Evolutionary conservation across 2,797 vertebrate genomes (phyloP).

Genomic region (Neomorphus geoffroyi): DNA sequence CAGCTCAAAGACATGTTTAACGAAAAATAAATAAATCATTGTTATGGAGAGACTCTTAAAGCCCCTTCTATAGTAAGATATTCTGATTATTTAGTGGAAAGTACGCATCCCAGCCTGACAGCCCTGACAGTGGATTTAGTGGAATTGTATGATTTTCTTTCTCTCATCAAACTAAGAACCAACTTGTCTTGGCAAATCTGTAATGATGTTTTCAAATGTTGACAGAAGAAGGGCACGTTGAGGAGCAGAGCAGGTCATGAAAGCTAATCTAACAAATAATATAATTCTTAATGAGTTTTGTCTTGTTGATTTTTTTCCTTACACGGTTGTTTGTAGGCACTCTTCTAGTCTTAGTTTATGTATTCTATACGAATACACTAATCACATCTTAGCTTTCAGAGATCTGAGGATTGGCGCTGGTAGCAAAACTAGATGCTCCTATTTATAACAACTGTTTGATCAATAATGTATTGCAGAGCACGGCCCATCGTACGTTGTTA

Average conservation of each 20-base stretch:
- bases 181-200: constrained; percentile 40
- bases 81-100: constrained; percentile 40
- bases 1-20: constrained; percentile 1
- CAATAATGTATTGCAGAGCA: constrained; percentile 55
- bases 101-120: background rate
- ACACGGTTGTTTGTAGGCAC: background rate
- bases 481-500: background rate
- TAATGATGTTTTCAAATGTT: constrained; percentile 2
- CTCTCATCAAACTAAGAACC: constrained; percentile 31
- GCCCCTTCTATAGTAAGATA: background rate
- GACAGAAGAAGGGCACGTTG: background rate
- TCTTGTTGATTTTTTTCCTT: background rate
- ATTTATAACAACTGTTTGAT: constrained; percentile 59
- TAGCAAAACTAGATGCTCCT: constrained; percentile 6
- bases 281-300: background rate
- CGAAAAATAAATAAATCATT: constrained; percentile 41
- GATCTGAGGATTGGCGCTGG: constrained; percentile 16
- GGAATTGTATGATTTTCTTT: constrained; percentile 6
- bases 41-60: background rate
- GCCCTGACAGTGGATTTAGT: constrained; percentile 35
- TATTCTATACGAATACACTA: background rate
- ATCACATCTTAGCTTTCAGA: constrained; percentile 2
- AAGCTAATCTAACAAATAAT: background rate
- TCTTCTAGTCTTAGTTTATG: background rate
- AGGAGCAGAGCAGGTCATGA: background rate